Evolutionary conservation across 1,140 invertebrate species (phyloP), one percentile per base, ranked within the genome.

Genomic region (Drosophila kepulauana): DNA sequence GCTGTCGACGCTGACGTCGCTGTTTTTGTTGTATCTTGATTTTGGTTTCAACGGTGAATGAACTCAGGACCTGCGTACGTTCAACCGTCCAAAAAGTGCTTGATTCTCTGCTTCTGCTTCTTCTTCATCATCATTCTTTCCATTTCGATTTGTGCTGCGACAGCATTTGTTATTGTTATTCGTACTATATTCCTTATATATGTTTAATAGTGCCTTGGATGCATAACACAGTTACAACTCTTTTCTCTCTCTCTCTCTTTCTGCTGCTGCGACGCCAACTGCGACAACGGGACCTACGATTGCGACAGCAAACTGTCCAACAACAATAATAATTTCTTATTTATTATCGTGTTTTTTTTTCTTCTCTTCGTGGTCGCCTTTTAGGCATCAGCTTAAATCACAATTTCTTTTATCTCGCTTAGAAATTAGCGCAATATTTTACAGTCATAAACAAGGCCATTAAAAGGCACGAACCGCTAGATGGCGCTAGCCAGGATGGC

Each of bases 11-110:
- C 78, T 76, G 78, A 61, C 71, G 76, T 70, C 67, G 72, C 68
- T n/a, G 67, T 84, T 81, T 79, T 38, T 38, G 35, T 38, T 82
- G 81, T 88, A 85, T 88, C 85, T 88, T 85, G 86, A 89, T 89
- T 89, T 89, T 89, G 85, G 85, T 88, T 88, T 88, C 85, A 89
- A 85, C 81, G 85, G 85, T 89, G 85, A 89, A 89, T 81, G 85
- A 89, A 89, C 85, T 89, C 86, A 89, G 85, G 85, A 89, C 81
- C 78, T 79, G 85, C 81, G 85, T 81, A 89, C 85, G 45, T 89
- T 89, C 85, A 89, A 87, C 85, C 84, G 81, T 82, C 82, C 85
- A 82, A 88, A 86, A 87, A 87, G 77, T 72, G 79, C 51, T 85
- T 57, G 16, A 57, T 57, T 41, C 16, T 57, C 54, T 56, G 5